Evolutionary conservation across 2,888 invertebrate genomes (phyloP), one percentile per base, ranked within the genome.

Genomic region (Hesperia comma): DNA sequence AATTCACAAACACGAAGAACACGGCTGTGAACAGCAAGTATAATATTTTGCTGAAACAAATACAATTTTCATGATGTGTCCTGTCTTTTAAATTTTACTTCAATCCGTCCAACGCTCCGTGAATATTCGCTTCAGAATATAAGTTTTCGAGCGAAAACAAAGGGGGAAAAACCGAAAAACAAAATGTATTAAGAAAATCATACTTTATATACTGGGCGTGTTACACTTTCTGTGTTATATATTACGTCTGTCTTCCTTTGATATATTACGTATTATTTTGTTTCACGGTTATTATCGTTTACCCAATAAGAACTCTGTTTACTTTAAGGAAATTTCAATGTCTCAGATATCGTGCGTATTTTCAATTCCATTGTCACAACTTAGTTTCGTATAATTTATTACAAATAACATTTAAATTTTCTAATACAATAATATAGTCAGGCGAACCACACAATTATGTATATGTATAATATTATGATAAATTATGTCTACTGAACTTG

Each of bases 21-120:
- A 17, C 17, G 17, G 19, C 19, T n/a, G 37, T 2, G 37, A 37
- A 37, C 8, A 12, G 12, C 37, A 37, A 37, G 37, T 41, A 37
- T 10, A 46, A 46, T 46, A 46, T 46, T 15, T 46, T 46, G 46
- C 46, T 46, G 46, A 64, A 68, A 56, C 55, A 55, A 67, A 67
- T 56, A 61, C 61, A 56, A 67, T 67, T 67, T 61, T 55, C 51
- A 56, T 61, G 61, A 61, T 61, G 49, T 61, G 55, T 37, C 26
- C 61, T 46, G 61, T 61, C 67, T 67, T 56, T 61, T 61, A 61
- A 61, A 67, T 67, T 61, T 57, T 57, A 56, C 56, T 61, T 37
- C 67, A 61, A 67, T 67, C 61, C 53, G 54, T 67, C 60, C 66
- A 43, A 51, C 21, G 46, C 55, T 41, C n/a, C 54, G 21, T 55